A percentile compares a stretch with the other conserved stretches of the same genome.
Evolutionary conservation across 2,888 invertebrate species (phyloP).

Genomic region (Campoplex capitator): DNA sequence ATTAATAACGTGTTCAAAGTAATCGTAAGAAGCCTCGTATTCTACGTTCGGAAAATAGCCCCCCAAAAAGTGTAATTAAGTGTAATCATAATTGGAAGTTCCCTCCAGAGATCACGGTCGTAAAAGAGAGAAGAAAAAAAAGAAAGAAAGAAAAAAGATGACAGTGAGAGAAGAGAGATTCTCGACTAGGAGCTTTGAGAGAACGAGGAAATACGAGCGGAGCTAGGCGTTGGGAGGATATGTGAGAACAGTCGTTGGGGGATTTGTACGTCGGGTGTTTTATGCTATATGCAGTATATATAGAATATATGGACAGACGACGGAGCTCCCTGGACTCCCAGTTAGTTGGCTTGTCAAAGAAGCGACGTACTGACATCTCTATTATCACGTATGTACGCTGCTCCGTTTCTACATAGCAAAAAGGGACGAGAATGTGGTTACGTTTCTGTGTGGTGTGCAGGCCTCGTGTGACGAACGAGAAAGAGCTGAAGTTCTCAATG

Average conservation of each 20-base stretch:
- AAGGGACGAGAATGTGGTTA: slow-evolving; percentile 40
- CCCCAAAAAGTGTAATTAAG: background rate
- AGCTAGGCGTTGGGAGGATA: slow-evolving; percentile 61
- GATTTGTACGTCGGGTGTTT: slow-evolving; percentile 31
- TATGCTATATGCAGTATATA: background rate
- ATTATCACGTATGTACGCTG: slow-evolving; percentile 80
- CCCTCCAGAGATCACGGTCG: slow-evolving; percentile 33
- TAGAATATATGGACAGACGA: slow-evolving; percentile 71
- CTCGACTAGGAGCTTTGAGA: slow-evolving; percentile 23
- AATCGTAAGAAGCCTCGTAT: background rate
- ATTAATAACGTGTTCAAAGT: too few species aligned
- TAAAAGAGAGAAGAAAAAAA: background rate
- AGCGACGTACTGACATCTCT: slow-evolving; percentile 84
- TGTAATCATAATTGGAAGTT: slow-evolving; percentile 13
- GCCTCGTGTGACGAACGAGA: slow-evolving; percentile 21
- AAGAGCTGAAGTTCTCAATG: slow-evolving; percentile 34
- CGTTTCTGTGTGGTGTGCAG: slow-evolving; percentile 13
- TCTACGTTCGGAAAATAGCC: background rate
- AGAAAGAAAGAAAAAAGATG: background rate
- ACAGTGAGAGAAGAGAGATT: slow-evolving; percentile 20
- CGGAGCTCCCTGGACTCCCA: slow-evolving; percentile 73
- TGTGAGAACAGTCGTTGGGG: slow-evolving; percentile 56
- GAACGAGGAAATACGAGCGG: slow-evolving; percentile 33
- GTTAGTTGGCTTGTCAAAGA: slow-evolving; percentile 83
- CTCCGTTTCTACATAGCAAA: slow-evolving; percentile 45